Percentiles rank a stretch among this genome's conserved stretches.
Evolutionary conservation across 2,113 vertebrate genomes (phyloP).

Genomic region (Burhinus bistriatus): DNA sequence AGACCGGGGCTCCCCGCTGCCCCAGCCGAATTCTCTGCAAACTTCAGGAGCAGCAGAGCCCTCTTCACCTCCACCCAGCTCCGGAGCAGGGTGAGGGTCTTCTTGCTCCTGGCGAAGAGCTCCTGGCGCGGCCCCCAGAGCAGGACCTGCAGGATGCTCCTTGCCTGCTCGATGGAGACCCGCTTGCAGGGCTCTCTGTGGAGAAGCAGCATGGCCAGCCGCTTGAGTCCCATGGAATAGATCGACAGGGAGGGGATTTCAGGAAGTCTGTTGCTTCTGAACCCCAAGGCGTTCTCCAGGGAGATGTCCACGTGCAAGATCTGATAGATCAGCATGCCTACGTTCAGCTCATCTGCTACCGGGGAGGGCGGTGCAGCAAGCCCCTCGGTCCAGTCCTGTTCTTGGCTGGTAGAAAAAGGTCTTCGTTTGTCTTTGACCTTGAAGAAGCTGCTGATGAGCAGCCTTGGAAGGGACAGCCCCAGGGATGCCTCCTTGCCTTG

Average conservation of each 20-base stretch:
- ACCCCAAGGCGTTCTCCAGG: neutral
- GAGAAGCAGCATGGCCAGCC: slow-evolving; percentile 68
- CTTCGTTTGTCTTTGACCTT: neutral
- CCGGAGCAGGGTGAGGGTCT: slow-evolving; percentile 4
- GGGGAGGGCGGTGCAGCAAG: neutral
- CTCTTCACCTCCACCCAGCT: slow-evolving; percentile 72
- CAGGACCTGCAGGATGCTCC: slow-evolving; percentile 75
- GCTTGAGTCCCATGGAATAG: slow-evolving; percentile 55
- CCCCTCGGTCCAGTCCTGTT: neutral
- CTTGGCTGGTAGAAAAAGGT: neutral
- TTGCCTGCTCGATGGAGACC: slow-evolving; percentile 37
- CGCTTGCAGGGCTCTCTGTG: slow-evolving; percentile 18
- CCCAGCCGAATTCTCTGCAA: slow-evolving; percentile 63
- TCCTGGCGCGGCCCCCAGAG: slow-evolving; percentile 81
- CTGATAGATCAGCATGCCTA: slow-evolving; percentile 70
- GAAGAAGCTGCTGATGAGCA: slow-evolving; percentile 70
- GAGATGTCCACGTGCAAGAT: slow-evolving; percentile 58
- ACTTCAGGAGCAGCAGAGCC: slow-evolving; percentile 75
- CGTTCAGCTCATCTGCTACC: slow-evolving; percentile 51
- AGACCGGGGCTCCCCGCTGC: slow-evolving; percentile 7
- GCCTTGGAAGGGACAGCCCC: slow-evolving; percentile 55
- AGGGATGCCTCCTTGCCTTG: neutral
- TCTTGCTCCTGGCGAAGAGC: slow-evolving; percentile 49
- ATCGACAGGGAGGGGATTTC: slow-evolving; percentile 36
- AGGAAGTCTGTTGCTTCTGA: neutral